Percentiles rank a stretch among this genome's conserved stretches.
Conservation (phyloP, 2,888 invertebrate genomes). For the Imbricaverruca yamaguchii region DNA sequence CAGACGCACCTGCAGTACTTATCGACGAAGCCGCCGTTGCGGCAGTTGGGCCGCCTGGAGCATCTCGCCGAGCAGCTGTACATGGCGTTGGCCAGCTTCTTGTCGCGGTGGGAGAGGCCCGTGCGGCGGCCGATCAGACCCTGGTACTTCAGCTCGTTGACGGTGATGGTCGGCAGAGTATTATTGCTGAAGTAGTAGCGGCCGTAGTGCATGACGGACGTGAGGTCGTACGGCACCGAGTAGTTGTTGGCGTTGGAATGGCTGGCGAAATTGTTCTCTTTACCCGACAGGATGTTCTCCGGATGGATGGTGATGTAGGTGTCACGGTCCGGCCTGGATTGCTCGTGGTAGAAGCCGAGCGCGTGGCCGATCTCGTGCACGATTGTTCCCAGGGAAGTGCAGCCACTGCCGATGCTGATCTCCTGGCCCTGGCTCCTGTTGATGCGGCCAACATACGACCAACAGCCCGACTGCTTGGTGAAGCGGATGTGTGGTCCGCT, state of each 20-base stretch:
- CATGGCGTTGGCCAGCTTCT: no score
- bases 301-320: background rate
- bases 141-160: background rate
- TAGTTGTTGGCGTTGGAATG: no score
- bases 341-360: conserved; percentile 26
- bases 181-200: background rate
- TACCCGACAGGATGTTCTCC: background rate
- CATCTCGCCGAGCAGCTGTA: no score
- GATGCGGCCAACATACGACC: background rate
- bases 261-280: background rate
- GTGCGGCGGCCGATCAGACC: conserved; percentile 5
- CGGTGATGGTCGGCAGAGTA: conserved; percentile 22
- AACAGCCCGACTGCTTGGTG: background rate
- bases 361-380: conserved; percentile 28
- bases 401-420: background rate
- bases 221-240: conserved; percentile 23
- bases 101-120: conserved; percentile 22
- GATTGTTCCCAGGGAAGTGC: conserved; percentile 16
- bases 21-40: background rate
- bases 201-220: conserved; percentile 26
- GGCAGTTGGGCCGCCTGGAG: no score
- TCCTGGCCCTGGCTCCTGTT: background rate
- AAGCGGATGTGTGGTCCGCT: background rate
- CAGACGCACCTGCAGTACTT: background rate
- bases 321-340: conserved; percentile 23